These are phyloP conservation scores for Oostethus manadensis DNA, from an alignment of 2,113 vertebrate species.

Conservation along the genomic window DNA sequence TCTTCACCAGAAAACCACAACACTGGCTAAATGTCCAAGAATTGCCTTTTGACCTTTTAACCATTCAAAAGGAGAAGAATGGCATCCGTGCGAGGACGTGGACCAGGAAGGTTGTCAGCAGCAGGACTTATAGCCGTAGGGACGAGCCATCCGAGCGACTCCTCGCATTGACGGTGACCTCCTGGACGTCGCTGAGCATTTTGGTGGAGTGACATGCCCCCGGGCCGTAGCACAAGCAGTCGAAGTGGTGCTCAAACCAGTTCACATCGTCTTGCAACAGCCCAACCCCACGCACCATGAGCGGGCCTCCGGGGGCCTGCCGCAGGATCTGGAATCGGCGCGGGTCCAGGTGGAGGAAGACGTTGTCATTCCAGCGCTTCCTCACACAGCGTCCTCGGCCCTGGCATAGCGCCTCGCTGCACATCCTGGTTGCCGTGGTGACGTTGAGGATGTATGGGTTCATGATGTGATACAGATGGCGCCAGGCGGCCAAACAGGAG, in stretches of 20 bases:
- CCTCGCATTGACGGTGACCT: fast-evolving
- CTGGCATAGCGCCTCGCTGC: slow-evolving; percentile 71
- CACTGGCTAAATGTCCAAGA: too few species aligned
- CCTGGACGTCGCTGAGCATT: background rate
- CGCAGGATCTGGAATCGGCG: slow-evolving; percentile 48
- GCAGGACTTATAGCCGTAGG: background rate
- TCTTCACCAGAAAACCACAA: too few species aligned
- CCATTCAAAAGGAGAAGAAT: background rate
- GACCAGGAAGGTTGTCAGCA: background rate
- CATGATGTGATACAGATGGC: slow-evolving; percentile 64
- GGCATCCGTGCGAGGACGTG: background rate
- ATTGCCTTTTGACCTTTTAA: too few species aligned
- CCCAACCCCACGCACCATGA: slow-evolving; percentile 66
- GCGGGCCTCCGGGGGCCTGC: slow-evolving; percentile 29
- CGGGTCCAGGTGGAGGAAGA: slow-evolving; percentile 79
- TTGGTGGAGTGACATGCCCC: slow-evolving; percentile 38
- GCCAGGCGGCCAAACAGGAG: slow-evolving; percentile 65
- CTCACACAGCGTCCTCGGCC: slow-evolving; percentile 69
- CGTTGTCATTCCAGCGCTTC: slow-evolving; percentile 71
- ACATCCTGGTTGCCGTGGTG: slow-evolving; percentile 74
- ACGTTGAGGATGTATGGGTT: slow-evolving; percentile 80
- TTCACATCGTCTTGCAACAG: slow-evolving; percentile 67
- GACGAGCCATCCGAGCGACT: background rate
- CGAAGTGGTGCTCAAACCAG: slow-evolving; percentile 63
- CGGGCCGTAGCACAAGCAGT: slow-evolving; percentile 72